Base-by-base conservation (phyloP, 2,797 vertebrate species). In the Danio tinwini region DNA sequence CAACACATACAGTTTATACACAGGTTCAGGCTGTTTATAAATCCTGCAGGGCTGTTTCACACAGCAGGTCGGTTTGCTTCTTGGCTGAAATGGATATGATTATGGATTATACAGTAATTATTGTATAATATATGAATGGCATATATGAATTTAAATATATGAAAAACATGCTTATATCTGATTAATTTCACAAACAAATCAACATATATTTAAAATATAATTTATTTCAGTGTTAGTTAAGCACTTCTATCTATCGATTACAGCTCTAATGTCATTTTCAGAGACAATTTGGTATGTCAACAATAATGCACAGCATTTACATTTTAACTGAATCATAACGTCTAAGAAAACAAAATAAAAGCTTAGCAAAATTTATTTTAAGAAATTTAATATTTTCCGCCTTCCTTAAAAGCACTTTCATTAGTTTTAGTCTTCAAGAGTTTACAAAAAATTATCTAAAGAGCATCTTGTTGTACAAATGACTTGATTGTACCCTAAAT, bases 31-130 rank as follows among this genome's bases (percentile, higher is more conserved):
- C 40, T 63, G 50, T 47, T 76, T 76, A 17, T 59, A 52, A 76
- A 29, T 65, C 40, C 50, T 55, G 39, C 61, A 63, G 73, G 63
- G 37, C 47, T 53, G 44, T 75, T 63, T 53, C 7, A 63, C 17
- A 19, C 61, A 19, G 58, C 56, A 74, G 72, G 40, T 39, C 3
- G 3, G 3, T 56, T 37, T 0, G 45, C 73, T 52, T 63, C 29
- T 29, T 39, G 44, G 7, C 1, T 29, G 29, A 29, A 29, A 29
- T 70, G 50, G n/a, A 70, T 50, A n/a, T n/a, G n/a, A n/a, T n/a
- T n/a, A n/a, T n/a, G n/a, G n/a, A n/a, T n/a, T n/a, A n/a, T n/a
- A n/a, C n/a, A n/a, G n/a, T n/a, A n/a, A n/a, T n/a, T n/a, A n/a
- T n/a, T n/a, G n/a, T n/a, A n/a, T n/a, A n/a, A n/a, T n/a, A n/a